These are phyloP conservation scores for Aphodius sticticus DNA, from an alignment of 2,888 invertebrate species.

Conservation along the genomic window DNA sequence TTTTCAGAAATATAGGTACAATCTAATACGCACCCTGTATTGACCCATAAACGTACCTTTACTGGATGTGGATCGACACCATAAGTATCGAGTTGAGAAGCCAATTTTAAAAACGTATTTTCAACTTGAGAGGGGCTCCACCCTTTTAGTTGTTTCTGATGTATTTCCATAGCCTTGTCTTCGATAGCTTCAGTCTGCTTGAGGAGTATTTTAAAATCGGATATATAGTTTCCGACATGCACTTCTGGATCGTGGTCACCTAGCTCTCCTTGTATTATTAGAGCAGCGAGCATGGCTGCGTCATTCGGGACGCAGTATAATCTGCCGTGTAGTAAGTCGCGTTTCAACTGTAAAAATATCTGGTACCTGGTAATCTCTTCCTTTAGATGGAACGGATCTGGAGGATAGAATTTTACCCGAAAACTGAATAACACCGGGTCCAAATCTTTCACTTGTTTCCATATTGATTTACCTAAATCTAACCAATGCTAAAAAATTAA, in stretches of 20 bases:
- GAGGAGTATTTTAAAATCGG: slow-evolving; percentile 88
- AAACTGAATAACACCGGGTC: slow-evolving; percentile 94
- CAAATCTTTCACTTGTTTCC: slow-evolving; percentile 94
- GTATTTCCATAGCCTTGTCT: slow-evolving; percentile 91
- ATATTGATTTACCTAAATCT: slow-evolving; percentile 87
- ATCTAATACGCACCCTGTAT: too few species aligned
- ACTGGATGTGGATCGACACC: slow-evolving; percentile 98
- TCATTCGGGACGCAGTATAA: slow-evolving; percentile 91
- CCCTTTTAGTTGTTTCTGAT: slow-evolving; percentile 86
- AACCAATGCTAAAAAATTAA: slow-evolving; percentile 86
- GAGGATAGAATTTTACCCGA: slow-evolving; percentile 97
- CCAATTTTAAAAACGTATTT: slow-evolving; percentile 88
- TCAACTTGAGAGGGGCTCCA: slow-evolving; percentile 89
- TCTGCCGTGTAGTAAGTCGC: slow-evolving; percentile 94
- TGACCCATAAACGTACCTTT: slow-evolving; percentile 69
- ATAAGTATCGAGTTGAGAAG: slow-evolving; percentile 92
- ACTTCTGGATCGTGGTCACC: slow-evolving; percentile 93
- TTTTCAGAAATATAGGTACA: too few species aligned
- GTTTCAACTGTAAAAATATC: slow-evolving; percentile 90
- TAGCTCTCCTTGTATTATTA: slow-evolving; percentile 94
- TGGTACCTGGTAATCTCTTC: slow-evolving; percentile 96
- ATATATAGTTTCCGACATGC: slow-evolving; percentile 88
- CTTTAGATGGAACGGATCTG: slow-evolving; percentile 90
- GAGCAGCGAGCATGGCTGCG: slow-evolving; percentile 88
- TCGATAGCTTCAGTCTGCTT: slow-evolving; percentile 94